Percentiles rank a stretch among this genome's conserved stretches.
phyloP scores from a whole-genome alignment of 2,797 vertebrate species.

The Poecilia wingei region DNA sequence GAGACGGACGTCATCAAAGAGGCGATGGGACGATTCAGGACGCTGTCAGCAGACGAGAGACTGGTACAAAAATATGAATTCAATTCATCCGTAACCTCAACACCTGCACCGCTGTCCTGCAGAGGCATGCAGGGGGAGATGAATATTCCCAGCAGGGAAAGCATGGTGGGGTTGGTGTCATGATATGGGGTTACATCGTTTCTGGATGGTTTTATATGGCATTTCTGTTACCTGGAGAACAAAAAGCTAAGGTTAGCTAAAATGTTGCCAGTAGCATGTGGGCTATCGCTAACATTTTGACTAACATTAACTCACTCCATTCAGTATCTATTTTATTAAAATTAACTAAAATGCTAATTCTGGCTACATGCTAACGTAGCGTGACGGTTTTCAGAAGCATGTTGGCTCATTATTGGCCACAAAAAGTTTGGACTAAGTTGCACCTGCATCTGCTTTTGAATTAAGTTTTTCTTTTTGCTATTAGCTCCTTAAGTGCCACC shows the following conservation, averaged over 20 bases:
- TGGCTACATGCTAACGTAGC: too few species aligned
- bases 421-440: neutral
- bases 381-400: too few species aligned
- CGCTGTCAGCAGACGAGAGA: constrained; percentile 85
- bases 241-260: neutral
- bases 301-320: too few species aligned
- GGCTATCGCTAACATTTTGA: too few species aligned
- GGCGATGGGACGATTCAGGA: constrained; percentile 91
- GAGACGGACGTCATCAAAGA: constrained; percentile 96
- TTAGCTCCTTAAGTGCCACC: neutral
- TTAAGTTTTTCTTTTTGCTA: neutral
- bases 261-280: too few species aligned
- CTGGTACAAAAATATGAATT: constrained; percentile 70
- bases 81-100: neutral
- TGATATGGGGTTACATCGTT: neutral
- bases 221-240: neutral
- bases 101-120: neutral
- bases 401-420: too few species aligned
- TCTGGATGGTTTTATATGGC: neutral
- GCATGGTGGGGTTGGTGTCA: neutral
- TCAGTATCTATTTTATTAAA: too few species aligned
- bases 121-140: neutral
- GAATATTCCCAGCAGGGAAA: neutral
- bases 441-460: neutral
- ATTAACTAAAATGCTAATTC: too few species aligned